Evolutionary conservation across 2,797 vertebrate genomes (phyloP), one percentile per base, ranked within the genome.

Genomic region (Cephalopachus bancanus): DNA sequence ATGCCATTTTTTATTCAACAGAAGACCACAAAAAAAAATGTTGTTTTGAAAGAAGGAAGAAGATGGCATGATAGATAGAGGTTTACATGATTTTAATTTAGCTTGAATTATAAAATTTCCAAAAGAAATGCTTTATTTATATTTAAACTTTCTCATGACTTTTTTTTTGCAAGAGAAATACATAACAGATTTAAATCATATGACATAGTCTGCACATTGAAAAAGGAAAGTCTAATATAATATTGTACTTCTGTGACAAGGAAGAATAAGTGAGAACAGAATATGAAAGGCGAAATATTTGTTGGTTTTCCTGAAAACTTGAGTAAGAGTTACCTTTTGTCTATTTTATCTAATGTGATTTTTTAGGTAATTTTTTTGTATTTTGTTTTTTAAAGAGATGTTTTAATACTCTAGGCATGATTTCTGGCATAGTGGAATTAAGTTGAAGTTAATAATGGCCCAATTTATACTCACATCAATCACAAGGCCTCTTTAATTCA

Each of bases 1-100:
- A 78, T 85, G 74, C 89, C 67, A 78, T 93, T 93, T 96, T 89
- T 57, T 89, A 75, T 28, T 22, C 17, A 80, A 69, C 11, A 89
- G 44, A 74, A 89, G n/a, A 87, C 26, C 30, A 49, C 19, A 67
- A 89, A 53, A 78, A 78, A 74, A 3, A 37, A 51, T 81, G 8
- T 76, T 57, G 44, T 95, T 80, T 96, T 92, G 71, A 92, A 94
- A 59, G 37, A 86, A 97, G 33, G 28, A 67, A 59, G 55, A 90
- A 62, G 33, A 90, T 59, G 57, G 33, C 10, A 30, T 92, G 85
- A 87, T 62, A 80, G 51, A 57, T 71, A 88, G 72, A 69, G 19
- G 80, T 95, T 96, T 57, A 79, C 60, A 71, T 96, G 30, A 90
- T 92, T 97, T 95, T 75, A 86, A 93, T 60, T 83, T 92, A 93